phyloP scores from a whole-genome alignment of 1,140 invertebrate genomes.

The Drusus annulatus region DNA sequence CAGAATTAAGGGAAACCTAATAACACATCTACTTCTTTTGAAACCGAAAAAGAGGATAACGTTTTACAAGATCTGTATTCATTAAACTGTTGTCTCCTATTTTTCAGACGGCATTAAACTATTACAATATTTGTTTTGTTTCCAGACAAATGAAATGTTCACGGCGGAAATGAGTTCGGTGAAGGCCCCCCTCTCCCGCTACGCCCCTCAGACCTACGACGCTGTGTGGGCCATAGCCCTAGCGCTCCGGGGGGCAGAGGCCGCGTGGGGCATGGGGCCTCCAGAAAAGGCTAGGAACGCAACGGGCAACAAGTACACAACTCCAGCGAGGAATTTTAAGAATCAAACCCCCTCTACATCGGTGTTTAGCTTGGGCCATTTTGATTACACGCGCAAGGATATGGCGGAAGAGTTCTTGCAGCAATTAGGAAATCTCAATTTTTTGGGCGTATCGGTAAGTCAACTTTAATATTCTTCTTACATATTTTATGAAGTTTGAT shows the following conservation, averaged over 20 bases:
- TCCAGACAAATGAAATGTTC: constrained; percentile 81
- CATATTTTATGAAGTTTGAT: no score
- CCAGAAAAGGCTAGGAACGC: constrained; percentile 49
- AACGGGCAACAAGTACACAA: constrained; percentile 47
- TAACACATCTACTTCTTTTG: no score
- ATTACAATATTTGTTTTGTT: neutral
- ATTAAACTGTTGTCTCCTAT: no score
- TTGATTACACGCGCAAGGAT: constrained; percentile 80
- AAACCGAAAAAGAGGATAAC: no score
- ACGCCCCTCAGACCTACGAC: constrained; percentile 87
- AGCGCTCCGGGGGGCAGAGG: constrained; percentile 74
- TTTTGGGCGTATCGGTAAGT: constrained; percentile 88
- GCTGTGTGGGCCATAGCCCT: constrained; percentile 91
- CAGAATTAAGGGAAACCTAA: no score
- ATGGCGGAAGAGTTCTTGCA: constrained; percentile 79
- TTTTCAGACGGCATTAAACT: no score
- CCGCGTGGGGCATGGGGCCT: constrained; percentile 60
- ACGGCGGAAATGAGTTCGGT: constrained; percentile 71
- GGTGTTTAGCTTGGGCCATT: constrained; percentile 72
- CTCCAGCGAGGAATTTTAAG: constrained; percentile 52
- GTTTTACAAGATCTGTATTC: no score
- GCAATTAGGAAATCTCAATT: constrained; percentile 81
- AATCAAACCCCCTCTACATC: constrained; percentile 55
- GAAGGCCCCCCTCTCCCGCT: constrained; percentile 76
- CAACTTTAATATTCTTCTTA: constrained; percentile 4